Conservation (phyloP, 2,797 vertebrate genomes). For the Mus minutoides region DNA sequence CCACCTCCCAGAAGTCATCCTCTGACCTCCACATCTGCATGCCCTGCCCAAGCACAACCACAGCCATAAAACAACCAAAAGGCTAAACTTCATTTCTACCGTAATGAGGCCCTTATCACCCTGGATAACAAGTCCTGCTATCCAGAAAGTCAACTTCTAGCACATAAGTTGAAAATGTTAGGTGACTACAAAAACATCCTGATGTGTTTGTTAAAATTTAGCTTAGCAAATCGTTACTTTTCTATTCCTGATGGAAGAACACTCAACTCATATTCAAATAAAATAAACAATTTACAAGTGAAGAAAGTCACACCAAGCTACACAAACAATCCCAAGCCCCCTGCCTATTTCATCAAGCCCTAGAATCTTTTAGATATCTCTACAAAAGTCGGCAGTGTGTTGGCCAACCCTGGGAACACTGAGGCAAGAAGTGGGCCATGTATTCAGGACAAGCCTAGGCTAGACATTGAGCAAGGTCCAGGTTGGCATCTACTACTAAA, state of each 20-base stretch:
- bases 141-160: constrained; percentile 8
- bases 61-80: constrained; percentile 4
- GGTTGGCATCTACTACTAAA: not conserved
- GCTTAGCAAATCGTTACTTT: constrained; percentile 56
- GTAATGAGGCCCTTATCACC: not conserved
- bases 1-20: not conserved
- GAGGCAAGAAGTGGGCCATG: not conserved
- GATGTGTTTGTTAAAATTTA: constrained; percentile 51
- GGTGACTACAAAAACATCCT: constrained; percentile 9
- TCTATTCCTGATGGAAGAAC: not conserved
- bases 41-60: not conserved
- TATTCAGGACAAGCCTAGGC: not conserved
- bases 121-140: constrained; percentile 1
- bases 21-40: not conserved
- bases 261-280: not conserved
- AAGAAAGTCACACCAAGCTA: not conserved
- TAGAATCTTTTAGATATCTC: not conserved
- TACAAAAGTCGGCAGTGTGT: not conserved
- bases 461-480: not conserved
- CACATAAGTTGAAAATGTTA: constrained; percentile 52
- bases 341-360: not conserved
- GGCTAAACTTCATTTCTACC: not conserved
- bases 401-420: not conserved
- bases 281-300: not conserved
- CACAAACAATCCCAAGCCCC: not conserved